Evolutionary conservation across 2,113 vertebrate species (phyloP), one percentile per base, ranked within the genome.

Genomic region (Tenebrosternarchus preto): DNA sequence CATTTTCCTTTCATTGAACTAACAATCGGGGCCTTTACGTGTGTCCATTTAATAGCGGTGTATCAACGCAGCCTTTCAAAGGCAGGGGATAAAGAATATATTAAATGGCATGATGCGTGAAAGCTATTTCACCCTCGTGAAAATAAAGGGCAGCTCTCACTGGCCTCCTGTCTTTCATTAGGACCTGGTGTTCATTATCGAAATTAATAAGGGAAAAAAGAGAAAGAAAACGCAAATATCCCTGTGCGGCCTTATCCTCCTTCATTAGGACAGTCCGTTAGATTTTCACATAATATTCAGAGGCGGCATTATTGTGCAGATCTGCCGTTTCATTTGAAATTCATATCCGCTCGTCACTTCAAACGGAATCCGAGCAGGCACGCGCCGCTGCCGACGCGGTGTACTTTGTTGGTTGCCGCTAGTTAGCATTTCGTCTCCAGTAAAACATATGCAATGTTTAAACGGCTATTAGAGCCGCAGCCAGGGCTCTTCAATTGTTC

Each of bases 261-360:
- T 92, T 93, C 91, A 93, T 94, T 92, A 93, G 89, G 86, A 80
- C 91, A 88, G 86, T 88, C 88, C 88, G 92, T 91, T 90, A 89
- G 87, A 92, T 88, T 87, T 91, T 90, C 89, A 93, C 81, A 86
- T 80, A 79, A 88, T 83, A 86, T 86, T 80, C 81, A 73, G 78
- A 64, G 63, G 78, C 73, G 77, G 81, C 88, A 93, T 97, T 95
- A 96, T 96, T 96, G 96, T 95, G 95, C 91, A 95, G 95, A 95
- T 93, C 92, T 91, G 86, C 92, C 88, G 89, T 93, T 93, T 91
- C 92, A 96, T 97, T 97, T 95, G 94, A 96, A 96, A 96, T 96
- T 96, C 94, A 97, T 95, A 96, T 96, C 93, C 90, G 93, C 89
- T 93, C 91, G 92, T 94, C 92, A 96, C 95, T 96, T 97, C 95